Evolutionary conservation across 2,113 vertebrate genomes (phyloP), one percentile per base, ranked within the genome.

Genomic region (Hucho hucho): DNA sequence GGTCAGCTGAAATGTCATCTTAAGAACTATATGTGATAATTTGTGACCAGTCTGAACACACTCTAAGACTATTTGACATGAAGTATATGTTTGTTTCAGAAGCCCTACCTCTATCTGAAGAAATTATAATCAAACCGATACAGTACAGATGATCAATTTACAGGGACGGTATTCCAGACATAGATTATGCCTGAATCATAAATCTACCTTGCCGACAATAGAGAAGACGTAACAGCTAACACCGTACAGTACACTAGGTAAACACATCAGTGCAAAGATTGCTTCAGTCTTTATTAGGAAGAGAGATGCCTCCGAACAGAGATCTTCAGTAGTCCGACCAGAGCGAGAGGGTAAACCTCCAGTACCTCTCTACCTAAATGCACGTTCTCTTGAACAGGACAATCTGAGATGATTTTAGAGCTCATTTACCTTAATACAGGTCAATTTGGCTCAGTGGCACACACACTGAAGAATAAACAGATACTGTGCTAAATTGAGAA

Each of bases 241-340:
- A 84, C 76, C 0, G 37, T 80, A 81, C 58, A 29, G 63, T 61
- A 83, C 3, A 22, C 76, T 81, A 70, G 72, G 71, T 89, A 90
- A 91, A 90, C 90, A 88, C 69, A 68, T 6, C 1, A 80, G 79
- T 74, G 85, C 84, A 75, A 56, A 82, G 59, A 83, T 85, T 78
- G 76, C 59, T 70, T 67, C 68, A 29, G 75, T 79, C 90, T 88
- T 87, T 91, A 89, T 89, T 88, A 89, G 90, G 90, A 88, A 74
- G 79, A 74, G 64, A 6, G 82, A 84, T 77, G 74, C 49, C 72
- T 78, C 64, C 22, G 70, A 79, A 77, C 73, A 78, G 70, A 81
- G 69, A 77, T 74, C n/a, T 1, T 53, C 72, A 79, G 80, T 63
- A 82, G 77, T 65, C 68, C 64, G 67, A 69, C 58, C 11, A 47